Evolutionary conservation across 2,888 invertebrate genomes (phyloP), one percentile per base, ranked within the genome.

Genomic region (Melinopterus prodromus): DNA sequence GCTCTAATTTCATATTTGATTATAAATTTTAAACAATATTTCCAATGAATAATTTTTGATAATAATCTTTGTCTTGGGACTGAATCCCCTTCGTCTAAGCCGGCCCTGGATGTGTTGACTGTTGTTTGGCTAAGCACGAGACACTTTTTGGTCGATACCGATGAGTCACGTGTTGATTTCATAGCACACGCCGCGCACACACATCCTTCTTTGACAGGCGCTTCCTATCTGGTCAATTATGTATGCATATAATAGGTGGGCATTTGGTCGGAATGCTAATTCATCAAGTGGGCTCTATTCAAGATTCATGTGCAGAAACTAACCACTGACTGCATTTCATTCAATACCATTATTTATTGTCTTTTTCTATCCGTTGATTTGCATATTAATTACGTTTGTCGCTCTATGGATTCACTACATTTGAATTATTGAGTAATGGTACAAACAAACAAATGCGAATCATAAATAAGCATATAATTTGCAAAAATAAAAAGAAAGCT

Each of bases 131-230:
- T 53, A 53, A 53, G 53, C 53, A 53, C 53, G 53, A 53, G 53
- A 53, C 53, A 53, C 1, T 53, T 53, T 53, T 53, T 53, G 53
- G 53, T 53, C 53, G 53, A 53, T 53, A 53, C 53, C 5, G 53
- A 53, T 53, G 53, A 53, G 53, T 53, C 53, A 53, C 53, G 53
- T 53, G 53, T 53, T 53, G 53, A 53, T 53, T 53, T 53, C 53
- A 53, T 53, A 53, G 53, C 12, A 53, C 53, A 53, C 9, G 2
- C 53, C 53, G 53, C 53, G 38, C 38, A 53, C 53, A 9, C 53
- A 53, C 53, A 53, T 6, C 53, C 53, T 53, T 53, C 26, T 53
- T 53, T 53, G 53, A 53, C 53, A 2, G 53, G 53, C 53, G 53
- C 53, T 53, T 53, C 53, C 53, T 53, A 53, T 53, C 53, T 6